Percentiles rank a stretch among this genome's conserved stretches.
Conservation (phyloP, 2,888 invertebrate species). For the Torymus aiolomorphi region DNA sequence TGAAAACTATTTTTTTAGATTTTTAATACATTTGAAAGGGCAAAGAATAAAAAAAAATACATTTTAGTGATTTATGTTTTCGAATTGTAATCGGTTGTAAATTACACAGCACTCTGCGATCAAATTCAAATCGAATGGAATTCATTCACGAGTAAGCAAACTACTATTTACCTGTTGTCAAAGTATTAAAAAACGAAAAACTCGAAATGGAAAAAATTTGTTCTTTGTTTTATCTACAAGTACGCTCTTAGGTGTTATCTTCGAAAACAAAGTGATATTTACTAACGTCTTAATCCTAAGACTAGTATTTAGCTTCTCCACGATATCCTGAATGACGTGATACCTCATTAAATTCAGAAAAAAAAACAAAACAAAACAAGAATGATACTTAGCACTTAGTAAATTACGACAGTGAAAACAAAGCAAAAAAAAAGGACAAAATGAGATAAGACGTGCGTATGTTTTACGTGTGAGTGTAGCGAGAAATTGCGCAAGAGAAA, state of each 20-base stretch:
- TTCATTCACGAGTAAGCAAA: constrained; percentile 6
- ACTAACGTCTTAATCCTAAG: constrained; percentile 43
- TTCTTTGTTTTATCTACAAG: constrained; percentile 33
- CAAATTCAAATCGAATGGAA: constrained; percentile 30
- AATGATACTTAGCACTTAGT: constrained; percentile 32
- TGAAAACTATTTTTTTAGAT: constrained; percentile 54
- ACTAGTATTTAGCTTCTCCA: constrained; percentile 46
- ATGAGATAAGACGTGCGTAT: constrained; percentile 46
- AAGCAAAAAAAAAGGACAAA: constrained; percentile 35
- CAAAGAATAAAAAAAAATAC: background rate
- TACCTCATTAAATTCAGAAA: constrained; percentile 52
- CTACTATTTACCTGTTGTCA: constrained; percentile 26
- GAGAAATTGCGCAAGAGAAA: constrained; percentile 40
- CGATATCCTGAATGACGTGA: constrained; percentile 54
- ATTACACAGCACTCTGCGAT: constrained; percentile 13
- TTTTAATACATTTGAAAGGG: constrained; percentile 47
- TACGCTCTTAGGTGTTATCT: constrained; percentile 33
- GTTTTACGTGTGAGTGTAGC: constrained; percentile 49
- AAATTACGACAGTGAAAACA: constrained; percentile 26
- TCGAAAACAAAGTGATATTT: constrained; percentile 49
- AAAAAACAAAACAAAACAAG: constrained; percentile 22
- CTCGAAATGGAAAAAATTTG: constrained; percentile 6
- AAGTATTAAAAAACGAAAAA: constrained; percentile 36
- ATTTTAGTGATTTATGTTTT: constrained; percentile 37
- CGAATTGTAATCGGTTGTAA: constrained; percentile 18